phyloP scores from a whole-genome alignment of 1,140 invertebrate species.

The Pogonognathellus flavescens region DNA sequence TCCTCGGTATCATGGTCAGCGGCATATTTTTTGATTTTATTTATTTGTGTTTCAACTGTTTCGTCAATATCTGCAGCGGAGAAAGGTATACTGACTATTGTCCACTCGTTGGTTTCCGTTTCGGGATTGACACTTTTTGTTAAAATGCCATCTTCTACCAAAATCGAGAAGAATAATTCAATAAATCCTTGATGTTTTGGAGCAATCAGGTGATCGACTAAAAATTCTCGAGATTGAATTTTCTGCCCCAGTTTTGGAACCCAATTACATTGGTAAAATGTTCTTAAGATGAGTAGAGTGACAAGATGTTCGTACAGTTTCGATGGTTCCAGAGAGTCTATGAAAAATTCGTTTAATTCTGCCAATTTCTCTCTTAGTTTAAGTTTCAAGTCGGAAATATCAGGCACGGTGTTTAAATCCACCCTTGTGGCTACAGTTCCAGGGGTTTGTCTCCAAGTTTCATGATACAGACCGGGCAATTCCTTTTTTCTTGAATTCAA shows the following conservation, averaged over 20 bases:
- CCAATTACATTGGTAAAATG: conserved; percentile 43
- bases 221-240: conserved; percentile 4
- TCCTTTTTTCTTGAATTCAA: conserved; percentile 18
- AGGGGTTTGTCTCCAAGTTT: conserved; percentile 31
- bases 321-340: neutral
- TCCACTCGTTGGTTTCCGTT: neutral
- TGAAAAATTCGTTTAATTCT: neutral
- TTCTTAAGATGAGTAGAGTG: neutral
- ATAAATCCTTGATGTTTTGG: conserved; percentile 25
- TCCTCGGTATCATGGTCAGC: no score
- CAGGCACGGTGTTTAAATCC: neutral
- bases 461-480: conserved; percentile 52
- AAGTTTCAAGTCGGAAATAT: neutral
- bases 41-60: neutral
- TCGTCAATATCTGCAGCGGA: neutral
- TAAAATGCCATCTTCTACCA: conserved; percentile 24
- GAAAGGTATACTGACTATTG: neutral
- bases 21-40: neutral
- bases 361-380: neutral
- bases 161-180: conserved; percentile 46
- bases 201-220: neutral
- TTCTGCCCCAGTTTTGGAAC: conserved; percentile 19
- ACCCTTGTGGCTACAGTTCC: neutral
- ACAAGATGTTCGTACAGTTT: neutral
- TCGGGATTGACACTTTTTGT: neutral